Percentiles rank a stretch among this genome's conserved stretches.
phyloP scores from a whole-genome alignment of 2,888 invertebrate genomes.

The Acrobasis consociella region DNA sequence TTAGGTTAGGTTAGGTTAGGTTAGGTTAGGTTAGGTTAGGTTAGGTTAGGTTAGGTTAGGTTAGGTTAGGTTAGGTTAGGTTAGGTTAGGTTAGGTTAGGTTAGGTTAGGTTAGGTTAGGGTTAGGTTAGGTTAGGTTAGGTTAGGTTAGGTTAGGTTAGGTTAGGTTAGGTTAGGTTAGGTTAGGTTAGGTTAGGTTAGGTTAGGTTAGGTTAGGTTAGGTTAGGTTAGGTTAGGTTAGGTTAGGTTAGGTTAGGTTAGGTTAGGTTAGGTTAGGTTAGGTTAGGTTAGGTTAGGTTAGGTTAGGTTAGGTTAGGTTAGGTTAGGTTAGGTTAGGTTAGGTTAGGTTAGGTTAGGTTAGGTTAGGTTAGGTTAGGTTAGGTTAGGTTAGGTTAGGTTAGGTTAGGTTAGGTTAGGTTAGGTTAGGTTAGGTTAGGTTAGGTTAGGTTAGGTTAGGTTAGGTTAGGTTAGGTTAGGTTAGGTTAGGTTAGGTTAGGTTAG shows the following conservation, averaged over 20 bases:
- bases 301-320: conserved; percentile 37
- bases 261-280: conserved; percentile 38
- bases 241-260: conserved; percentile 39
- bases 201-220: conserved; percentile 37
- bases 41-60: too few species aligned
- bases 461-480: conserved; percentile 27
- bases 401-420: conserved; percentile 32
- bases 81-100: too few species aligned
- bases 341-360: conserved; percentile 32
- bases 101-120: too few species aligned
- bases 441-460: conserved; percentile 33
- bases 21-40: too few species aligned
- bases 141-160: conserved; percentile 31
- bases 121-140: conserved; percentile 27
- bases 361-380: conserved; percentile 32
- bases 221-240: conserved; percentile 42
- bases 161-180: conserved; percentile 27
- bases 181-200: conserved; percentile 32
- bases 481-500: conserved; percentile 25
- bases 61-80: too few species aligned
- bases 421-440: conserved; percentile 33
- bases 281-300: conserved; percentile 35
- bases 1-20: too few species aligned
- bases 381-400: conserved; percentile 31
- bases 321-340: conserved; percentile 33